Percentiles rank a stretch among this genome's conserved stretches.
These are phyloP conservation scores for Venusia cambrica DNA, from an alignment of 2,888 invertebrate genomes.

Conservation along the genomic window DNA sequence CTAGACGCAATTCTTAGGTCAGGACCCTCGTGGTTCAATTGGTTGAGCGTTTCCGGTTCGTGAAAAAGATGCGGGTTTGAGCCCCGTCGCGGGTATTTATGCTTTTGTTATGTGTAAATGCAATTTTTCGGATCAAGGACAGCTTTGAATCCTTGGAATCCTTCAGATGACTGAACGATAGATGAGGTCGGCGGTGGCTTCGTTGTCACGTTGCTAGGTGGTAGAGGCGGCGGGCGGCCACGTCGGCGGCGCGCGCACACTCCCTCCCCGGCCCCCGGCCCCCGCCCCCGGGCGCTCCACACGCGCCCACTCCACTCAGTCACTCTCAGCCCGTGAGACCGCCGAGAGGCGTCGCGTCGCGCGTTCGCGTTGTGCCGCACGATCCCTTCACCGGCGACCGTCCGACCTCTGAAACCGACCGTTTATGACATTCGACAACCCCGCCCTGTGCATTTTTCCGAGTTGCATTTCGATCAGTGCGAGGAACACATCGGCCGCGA, in stretches of 20 bases:
- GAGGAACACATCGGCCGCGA: conserved; percentile 61
- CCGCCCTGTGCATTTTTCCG: conserved; percentile 76
- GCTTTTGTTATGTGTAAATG: too few relatives aligned
- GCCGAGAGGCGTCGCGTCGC: conserved; percentile 56
- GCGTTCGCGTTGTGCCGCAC: conserved; percentile 54
- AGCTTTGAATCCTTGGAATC: too few relatives aligned
- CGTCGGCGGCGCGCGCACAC: conserved; percentile 52
- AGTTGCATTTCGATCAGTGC: conserved; percentile 71
- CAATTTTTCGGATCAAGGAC: too few relatives aligned
- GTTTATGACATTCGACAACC: conserved; percentile 78
- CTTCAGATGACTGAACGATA: too few relatives aligned
- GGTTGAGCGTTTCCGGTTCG: too few relatives aligned
- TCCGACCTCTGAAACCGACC: conserved; percentile 74
- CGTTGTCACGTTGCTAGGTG: conserved; percentile 21
- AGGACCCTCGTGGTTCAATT: too few relatives aligned
- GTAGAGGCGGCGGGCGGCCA: conserved; percentile 41
- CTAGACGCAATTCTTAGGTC: too few relatives aligned
- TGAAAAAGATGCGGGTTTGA: too few relatives aligned
- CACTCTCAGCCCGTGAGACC: too few relatives aligned
- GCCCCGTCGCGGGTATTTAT: too few relatives aligned
- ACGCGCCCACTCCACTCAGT: conserved; percentile 51
- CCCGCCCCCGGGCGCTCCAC: conserved; percentile 33
- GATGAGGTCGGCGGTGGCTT: conserved; percentile 27
- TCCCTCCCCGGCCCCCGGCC: conserved; percentile 37
- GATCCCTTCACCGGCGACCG: conserved; percentile 54